Percentiles rank a stretch among this genome's conserved stretches.
These are phyloP conservation scores for Chromoteleia sp. DNA, from an alignment of 2,888 invertebrate genomes.

Conservation along the genomic window DNA sequence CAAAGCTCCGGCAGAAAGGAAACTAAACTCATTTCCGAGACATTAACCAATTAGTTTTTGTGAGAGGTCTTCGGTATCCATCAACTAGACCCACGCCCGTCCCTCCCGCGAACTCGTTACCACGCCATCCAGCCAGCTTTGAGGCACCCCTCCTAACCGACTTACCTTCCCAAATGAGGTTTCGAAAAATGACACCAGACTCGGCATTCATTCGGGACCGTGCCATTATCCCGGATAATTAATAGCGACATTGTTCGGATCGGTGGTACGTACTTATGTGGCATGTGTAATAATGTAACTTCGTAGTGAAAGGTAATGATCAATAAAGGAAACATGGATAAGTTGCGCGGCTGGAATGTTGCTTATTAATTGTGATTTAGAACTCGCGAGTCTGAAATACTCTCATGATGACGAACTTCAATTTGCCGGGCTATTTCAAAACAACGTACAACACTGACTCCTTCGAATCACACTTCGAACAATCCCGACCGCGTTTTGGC, in stretches of 20 bases:
- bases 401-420: no score
- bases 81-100: constrained; percentile 73
- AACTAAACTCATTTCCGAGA: constrained; percentile 84
- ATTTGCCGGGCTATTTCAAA: no score
- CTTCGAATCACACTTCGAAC: no score
- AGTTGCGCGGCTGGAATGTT: constrained; percentile 24
- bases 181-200: constrained; percentile 46
- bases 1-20: constrained; percentile 78
- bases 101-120: constrained; percentile 50
- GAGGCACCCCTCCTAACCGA: constrained; percentile 72
- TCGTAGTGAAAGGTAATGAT: constrained; percentile 16
- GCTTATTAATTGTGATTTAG: constrained; percentile 29
- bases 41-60: constrained; percentile 85
- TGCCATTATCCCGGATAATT: constrained; percentile 42
- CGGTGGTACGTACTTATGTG: constrained; percentile 19
- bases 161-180: constrained; percentile 67
- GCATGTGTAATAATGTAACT: constrained; percentile 19
- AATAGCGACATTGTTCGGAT: constrained; percentile 30
- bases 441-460: no score
- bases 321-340: constrained; percentile 18
- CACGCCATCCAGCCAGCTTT: constrained; percentile 65
- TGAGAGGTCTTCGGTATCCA: constrained; percentile 83
- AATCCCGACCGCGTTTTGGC: no score
- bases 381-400: not conserved
- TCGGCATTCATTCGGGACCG: constrained; percentile 7